A percentile compares a stretch with the other conserved stretches of the same genome.
Evolutionary conservation across 2,888 invertebrate genomes (phyloP).

Genomic region (Lochmaea capreae): DNA sequence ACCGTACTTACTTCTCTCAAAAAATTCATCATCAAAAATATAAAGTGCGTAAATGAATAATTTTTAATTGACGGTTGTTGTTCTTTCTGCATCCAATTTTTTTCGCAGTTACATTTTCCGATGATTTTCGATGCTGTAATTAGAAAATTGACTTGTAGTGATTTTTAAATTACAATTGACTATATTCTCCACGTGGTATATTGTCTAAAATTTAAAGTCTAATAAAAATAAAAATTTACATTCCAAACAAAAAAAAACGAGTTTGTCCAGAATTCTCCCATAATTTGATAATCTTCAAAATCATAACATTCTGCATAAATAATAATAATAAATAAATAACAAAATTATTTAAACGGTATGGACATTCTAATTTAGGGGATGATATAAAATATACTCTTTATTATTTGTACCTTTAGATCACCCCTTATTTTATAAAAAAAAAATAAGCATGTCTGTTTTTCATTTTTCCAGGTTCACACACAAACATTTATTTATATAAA

Average conservation of each 20-base stretch:
- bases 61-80: background rate
- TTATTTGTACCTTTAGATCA: background rate
- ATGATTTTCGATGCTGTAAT: constrained; percentile 3
- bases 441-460: background rate
- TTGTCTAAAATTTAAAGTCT: constrained; percentile 48
- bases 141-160: constrained; percentile 43
- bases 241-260: constrained; percentile 40
- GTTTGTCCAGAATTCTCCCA: constrained; percentile 23
- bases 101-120: background rate
- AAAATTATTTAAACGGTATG: background rate
- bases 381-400: background rate
- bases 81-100: background rate
- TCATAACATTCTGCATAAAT: constrained; percentile 14
- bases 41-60: background rate
- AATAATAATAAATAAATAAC: constrained; percentile 7
- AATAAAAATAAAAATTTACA: constrained; percentile 48
- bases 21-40: constrained; percentile 1
- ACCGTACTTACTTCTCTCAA: constrained; percentile 2
- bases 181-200: constrained; percentile 50
- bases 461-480: background rate
- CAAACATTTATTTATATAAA: background rate
- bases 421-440: background rate
- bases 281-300: constrained; percentile 9
- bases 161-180: constrained; percentile 53
- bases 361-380: background rate